Percentiles rank a stretch among this genome's conserved stretches.
phyloP scores from a whole-genome alignment of 2,113 vertebrate genomes.

The Pteruthius melanotis region DNA sequence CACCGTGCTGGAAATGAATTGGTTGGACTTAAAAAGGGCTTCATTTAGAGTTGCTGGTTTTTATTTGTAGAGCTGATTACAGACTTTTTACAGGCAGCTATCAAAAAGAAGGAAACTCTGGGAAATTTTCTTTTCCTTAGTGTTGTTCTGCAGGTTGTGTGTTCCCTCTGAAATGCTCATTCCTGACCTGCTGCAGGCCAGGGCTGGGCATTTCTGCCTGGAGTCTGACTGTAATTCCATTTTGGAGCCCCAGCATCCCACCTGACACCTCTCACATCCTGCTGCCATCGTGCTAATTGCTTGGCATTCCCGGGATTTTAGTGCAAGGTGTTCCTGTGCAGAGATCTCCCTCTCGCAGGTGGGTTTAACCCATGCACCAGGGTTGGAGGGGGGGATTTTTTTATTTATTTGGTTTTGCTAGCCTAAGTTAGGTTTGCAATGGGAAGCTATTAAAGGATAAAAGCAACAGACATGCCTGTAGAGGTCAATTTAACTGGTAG shows the following conservation, averaged over 20 bases:
- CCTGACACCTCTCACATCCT: not conserved
- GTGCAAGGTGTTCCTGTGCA: accelerated
- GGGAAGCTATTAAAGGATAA: conserved; percentile 58
- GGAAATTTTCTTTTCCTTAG: not conserved
- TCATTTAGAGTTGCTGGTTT: not conserved
- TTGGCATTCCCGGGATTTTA: not conserved
- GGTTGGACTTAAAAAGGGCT: not conserved
- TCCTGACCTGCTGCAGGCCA: accelerated
- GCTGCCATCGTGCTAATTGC: not conserved
- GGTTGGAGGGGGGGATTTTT: not conserved
- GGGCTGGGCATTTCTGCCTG: not conserved
- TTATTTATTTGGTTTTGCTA: not conserved
- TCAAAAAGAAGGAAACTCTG: not conserved
- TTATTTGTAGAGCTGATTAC: not conserved
- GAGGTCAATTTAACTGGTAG: conserved; percentile 71
- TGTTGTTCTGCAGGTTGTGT: not conserved
- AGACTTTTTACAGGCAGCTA: not conserved
- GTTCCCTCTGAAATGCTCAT: accelerated
- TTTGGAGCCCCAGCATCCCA: not conserved
- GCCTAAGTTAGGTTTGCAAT: conserved; percentile 50
- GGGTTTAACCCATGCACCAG: not conserved
- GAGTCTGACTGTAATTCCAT: not conserved
- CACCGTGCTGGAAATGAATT: not conserved
- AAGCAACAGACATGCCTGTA: conserved; percentile 41
- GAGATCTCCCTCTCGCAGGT: not conserved